Base-by-base conservation (phyloP, 2,113 vertebrate species). In the Marmota flaviventris region DNA sequence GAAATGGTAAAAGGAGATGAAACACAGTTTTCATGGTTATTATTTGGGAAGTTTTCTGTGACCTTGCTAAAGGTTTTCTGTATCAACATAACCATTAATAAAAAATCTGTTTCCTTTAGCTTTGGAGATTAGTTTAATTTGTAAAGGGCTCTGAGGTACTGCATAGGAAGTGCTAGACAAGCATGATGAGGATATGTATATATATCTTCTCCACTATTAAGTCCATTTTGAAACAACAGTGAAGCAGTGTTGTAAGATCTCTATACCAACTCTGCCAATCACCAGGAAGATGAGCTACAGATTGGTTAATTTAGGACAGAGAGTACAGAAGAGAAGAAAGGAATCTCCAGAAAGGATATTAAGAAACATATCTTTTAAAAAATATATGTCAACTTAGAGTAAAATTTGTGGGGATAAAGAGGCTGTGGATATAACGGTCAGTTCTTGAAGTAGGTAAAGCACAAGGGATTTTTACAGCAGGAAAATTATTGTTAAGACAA, bases 101-200 rank as follows among this genome's bases (percentile, higher is more conserved):
- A 89, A 95, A 95, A 96, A 89, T 73, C n/a, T 94, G 24, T 95
- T 72, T 65, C 27, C 34, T 27, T 91, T 69, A 93, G 45, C 32
- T 93, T 84, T 91, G 69, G 48, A 93, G 32, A 18, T 42, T 70
- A 77, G 17, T 94, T 96, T 97, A 93, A 95, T 91, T 96, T 34
- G 25, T 95, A 92, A 95, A 81, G 16, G 79, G 17, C 42, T 81
- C 45, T 70, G 45, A 92, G 34, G 48, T n/a, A 11, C 42, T 94
- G 91, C 85, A 72, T 95, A 53, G 93, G 94, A 95, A 86, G 32
- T 61, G 3, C 7, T 84, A 67, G 58, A 73, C 34, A 86, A 79
- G 29, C 83, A 69, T 63, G 34, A 70, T 56, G 4, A 45, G 42
- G 6, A 45, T 8, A 45, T 39, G 39, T 39, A 39, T 39, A 42